Evolutionary conservation across 2,888 invertebrate genomes (phyloP), one percentile per base, ranked within the genome.

Genomic region (Nomada fucata): DNA sequence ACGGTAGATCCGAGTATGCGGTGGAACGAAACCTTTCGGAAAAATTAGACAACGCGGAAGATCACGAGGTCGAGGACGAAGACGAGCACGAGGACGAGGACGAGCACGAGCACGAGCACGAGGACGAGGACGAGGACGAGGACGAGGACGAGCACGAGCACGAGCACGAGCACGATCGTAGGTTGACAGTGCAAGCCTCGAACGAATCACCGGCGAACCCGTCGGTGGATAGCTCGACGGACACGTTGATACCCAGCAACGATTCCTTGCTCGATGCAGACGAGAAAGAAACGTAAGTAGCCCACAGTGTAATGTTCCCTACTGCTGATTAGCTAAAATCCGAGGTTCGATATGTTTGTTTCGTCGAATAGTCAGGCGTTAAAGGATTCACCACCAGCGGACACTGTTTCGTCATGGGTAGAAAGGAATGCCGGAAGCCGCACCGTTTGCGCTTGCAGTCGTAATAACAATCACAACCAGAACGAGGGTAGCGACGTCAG

Each of bases 151-250:
- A 89, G 53, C 89, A 88, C 59, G 29, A 29, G 29, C 0, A 29
- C 29, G 29, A 29, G 29, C 0, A 29, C 29, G 29, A 29, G 29
- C 0, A 29, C 29, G 29, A 36, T 36, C 36, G 7, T 50, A 4
- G 50, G 50, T 88, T 88, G 55, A 29, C 18, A 13, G 91, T 91
- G 75, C 88, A 91, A 76, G 89, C 88, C 47, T 90, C 88, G n/a
- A 91, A 83, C 70, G 92, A 93, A 53, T 90, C 89, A 20, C 91
- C 91, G 13, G 89, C 89, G 9, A 92, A 92, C 89, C 92, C 92
- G 44, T 94, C 94, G 18, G 94, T 94, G 72, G 95, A 95, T 83
- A 95, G 95, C 89, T 95, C 95, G 4, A 95, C 95, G 4, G 95
- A 95, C 86, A 95, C 95, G 3, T 90, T 95, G 55, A 94, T 93